These are phyloP conservation scores for Dynastes tityus DNA, from an alignment of 2,888 invertebrate genomes.

Conservation along the genomic window DNA sequence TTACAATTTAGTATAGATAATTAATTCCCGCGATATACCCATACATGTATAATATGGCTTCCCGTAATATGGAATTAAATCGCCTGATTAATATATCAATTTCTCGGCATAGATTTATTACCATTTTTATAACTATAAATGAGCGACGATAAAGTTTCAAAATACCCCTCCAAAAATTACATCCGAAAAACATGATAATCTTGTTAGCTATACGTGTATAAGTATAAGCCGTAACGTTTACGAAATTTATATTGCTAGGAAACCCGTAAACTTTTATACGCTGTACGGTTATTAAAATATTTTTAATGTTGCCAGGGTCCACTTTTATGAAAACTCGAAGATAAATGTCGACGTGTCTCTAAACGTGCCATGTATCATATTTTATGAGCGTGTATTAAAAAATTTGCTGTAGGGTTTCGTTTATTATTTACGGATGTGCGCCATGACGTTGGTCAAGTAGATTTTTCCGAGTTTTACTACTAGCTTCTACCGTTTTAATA, in stretches of 20 bases:
- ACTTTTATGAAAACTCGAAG: conserved; percentile 35
- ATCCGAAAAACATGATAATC: conserved; percentile 40
- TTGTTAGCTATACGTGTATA: conserved; percentile 24
- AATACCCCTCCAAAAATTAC: conserved; percentile 29
- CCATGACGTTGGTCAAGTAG: not conserved
- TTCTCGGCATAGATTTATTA: conserved; percentile 26
- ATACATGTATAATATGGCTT: too few relatives aligned
- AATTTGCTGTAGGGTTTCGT: conserved; percentile 13
- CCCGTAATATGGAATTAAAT: conserved; percentile 1
- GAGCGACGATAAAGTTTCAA: conserved; percentile 31
- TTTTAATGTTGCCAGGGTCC: conserved; percentile 36
- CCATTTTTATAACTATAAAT: conserved; percentile 34
- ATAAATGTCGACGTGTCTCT: conserved; percentile 34
- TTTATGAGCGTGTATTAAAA: conserved; percentile 11
- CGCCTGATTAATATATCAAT: conserved; percentile 37
- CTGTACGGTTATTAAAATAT: conserved; percentile 31
- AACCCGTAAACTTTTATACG: conserved; percentile 33
- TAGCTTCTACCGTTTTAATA: not conserved
- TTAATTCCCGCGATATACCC: too few relatives aligned
- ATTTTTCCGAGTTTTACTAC: conserved; percentile 1
- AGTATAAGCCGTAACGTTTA: conserved; percentile 14
- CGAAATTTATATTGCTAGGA: conserved; percentile 38
- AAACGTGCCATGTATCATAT: conserved; percentile 1
- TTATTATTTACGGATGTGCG: conserved; percentile 11
- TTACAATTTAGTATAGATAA: too few relatives aligned